Evolutionary conservation across 2,888 invertebrate species (phyloP).

Genomic region (Callosobruchus maculatus): DNA sequence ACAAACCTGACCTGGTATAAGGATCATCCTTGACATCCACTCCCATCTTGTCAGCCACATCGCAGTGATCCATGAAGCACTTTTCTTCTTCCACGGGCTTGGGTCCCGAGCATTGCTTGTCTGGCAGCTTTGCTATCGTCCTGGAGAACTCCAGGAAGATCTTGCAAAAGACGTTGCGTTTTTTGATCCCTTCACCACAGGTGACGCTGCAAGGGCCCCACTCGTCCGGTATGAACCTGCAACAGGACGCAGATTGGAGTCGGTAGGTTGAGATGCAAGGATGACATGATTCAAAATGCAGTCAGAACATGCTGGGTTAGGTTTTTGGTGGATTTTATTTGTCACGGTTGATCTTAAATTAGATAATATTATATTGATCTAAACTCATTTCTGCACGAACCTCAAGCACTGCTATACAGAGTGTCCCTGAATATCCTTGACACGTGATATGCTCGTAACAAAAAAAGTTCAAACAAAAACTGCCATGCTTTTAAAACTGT

Average conservation of each 20-base stretch:
- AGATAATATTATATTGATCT: no score
- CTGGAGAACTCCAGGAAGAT: slow-evolving; percentile 90
- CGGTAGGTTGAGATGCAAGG: background rate
- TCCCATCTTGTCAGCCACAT: slow-evolving; percentile 45
- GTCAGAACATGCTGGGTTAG: slow-evolving; percentile 8
- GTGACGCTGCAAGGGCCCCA: slow-evolving; percentile 86
- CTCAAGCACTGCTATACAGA: no score
- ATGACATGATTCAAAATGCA: slow-evolving; percentile 10
- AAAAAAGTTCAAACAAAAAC: no score
- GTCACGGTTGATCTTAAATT: no score
- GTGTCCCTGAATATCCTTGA: no score
- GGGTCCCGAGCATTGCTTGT: slow-evolving; percentile 80
- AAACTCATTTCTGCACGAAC: no score
- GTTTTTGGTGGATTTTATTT: no score
- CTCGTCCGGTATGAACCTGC: slow-evolving; percentile 86
- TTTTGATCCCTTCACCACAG: slow-evolving; percentile 86
- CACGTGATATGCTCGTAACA: no score
- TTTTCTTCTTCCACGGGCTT: slow-evolving; percentile 79
- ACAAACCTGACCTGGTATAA: slow-evolving; percentile 32
- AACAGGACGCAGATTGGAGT: slow-evolving; percentile 20
- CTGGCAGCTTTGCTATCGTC: slow-evolving; percentile 83
- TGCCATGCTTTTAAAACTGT: no score
- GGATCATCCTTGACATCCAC: slow-evolving; percentile 54
- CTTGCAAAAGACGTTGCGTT: slow-evolving; percentile 87
- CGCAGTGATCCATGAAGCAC: slow-evolving; percentile 77